Evolutionary conservation across 2,888 invertebrate genomes (phyloP).

Genomic region (Rambutsinella grinnellia): DNA sequence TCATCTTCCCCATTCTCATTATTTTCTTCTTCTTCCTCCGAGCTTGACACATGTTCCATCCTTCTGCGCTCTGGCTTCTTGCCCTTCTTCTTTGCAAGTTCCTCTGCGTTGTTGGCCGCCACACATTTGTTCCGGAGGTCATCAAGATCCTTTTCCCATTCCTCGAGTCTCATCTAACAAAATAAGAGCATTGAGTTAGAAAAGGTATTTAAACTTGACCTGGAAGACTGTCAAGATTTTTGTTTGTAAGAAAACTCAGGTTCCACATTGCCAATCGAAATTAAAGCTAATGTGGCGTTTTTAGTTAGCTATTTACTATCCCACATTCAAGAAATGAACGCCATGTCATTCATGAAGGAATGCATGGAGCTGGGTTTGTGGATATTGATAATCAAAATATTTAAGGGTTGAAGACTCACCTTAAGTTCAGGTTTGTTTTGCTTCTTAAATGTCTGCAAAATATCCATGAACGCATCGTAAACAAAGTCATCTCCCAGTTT

Average conservation of each 20-base stretch:
- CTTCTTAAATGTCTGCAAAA: constrained; percentile 48
- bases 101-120: constrained; percentile 19
- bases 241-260: too few relatives aligned
- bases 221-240: too few relatives aligned
- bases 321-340: too few relatives aligned
- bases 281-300: too few relatives aligned
- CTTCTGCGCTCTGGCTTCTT: background rate
- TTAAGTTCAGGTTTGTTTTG: constrained; percentile 55
- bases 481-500: constrained; percentile 60
- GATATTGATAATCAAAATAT: too few relatives aligned
- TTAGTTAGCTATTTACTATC: too few relatives aligned
- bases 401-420: too few relatives aligned
- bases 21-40: constrained; percentile 32
- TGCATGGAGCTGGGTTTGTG: too few relatives aligned
- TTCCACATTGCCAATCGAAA: too few relatives aligned
- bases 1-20: constrained; percentile 21
- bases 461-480: constrained; percentile 48
- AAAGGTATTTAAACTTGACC: too few relatives aligned
- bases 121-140: constrained; percentile 52
- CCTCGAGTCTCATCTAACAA: constrained; percentile 53
- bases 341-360: too few relatives aligned
- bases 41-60: constrained; percentile 14
- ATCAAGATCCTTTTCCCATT: constrained; percentile 56
- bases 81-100: constrained; percentile 30
- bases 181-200: too few relatives aligned